These are phyloP conservation scores for Xylocopa sonorina DNA, from an alignment of 1,140 invertebrate species.

Conservation along the genomic window DNA sequence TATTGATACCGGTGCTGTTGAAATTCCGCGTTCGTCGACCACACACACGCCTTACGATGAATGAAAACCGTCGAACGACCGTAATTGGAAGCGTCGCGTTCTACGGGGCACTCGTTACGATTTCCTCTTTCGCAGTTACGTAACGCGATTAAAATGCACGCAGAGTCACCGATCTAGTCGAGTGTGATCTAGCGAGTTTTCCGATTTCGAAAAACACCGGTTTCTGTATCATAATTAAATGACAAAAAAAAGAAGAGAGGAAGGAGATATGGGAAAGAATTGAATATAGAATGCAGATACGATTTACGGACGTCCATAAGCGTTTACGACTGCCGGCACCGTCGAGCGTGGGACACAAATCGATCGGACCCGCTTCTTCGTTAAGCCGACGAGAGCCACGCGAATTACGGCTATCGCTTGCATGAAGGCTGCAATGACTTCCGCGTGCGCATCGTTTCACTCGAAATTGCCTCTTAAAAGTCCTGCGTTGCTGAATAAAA, in stretches of 20 bases:
- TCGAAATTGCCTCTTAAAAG: background rate
- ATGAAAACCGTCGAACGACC: constrained; percentile 7
- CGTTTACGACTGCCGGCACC: constrained; percentile 40
- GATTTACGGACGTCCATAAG: constrained; percentile 41
- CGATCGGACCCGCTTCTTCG: constrained; percentile 8
- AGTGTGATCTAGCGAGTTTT: background rate
- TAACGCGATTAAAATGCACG: constrained; percentile 33
- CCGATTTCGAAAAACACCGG: background rate
- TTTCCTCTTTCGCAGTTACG: constrained; percentile 33
- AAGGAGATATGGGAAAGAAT: background rate
- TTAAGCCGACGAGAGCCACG: background rate
- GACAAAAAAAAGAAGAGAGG: too few species aligned
- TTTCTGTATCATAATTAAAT: background rate
- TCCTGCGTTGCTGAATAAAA: too few species aligned
- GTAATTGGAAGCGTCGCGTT: constrained; percentile 46
- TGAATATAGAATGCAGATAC: background rate
- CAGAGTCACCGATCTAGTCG: background rate
- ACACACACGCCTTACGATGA: background rate
- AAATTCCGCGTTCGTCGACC: background rate
- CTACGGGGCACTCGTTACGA: constrained; percentile 14
- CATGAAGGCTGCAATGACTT: constrained; percentile 3
- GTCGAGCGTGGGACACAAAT: constrained; percentile 8
- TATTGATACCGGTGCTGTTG: background rate
- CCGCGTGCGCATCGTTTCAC: background rate
- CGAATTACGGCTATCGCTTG: background rate